These are phyloP conservation scores for Dendrolimus punctatus DNA, from an alignment of 1,140 invertebrate genomes.

Conservation along the genomic window DNA sequence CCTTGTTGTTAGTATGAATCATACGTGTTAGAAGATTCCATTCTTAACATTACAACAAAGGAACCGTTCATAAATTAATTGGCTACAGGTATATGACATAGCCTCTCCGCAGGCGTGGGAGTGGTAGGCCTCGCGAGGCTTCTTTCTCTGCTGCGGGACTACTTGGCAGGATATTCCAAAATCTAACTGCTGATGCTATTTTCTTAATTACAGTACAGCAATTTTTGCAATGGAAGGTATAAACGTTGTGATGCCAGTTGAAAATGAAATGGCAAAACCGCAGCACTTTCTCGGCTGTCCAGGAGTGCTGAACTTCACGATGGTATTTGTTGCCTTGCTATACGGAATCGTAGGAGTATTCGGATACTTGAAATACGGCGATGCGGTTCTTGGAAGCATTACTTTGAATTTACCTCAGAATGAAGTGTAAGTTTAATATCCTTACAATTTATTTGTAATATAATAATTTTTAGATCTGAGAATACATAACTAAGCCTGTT, in stretches of 20 bases:
- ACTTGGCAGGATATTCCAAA: too few species aligned
- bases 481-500: too few species aligned
- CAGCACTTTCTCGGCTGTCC: constrained; percentile 84
- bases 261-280: constrained; percentile 88
- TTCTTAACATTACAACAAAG: too few species aligned
- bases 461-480: too few species aligned
- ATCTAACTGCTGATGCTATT: too few species aligned
- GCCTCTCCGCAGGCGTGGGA: too few species aligned
- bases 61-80: too few species aligned
- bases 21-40: too few species aligned
- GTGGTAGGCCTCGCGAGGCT: too few species aligned
- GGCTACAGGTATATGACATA: too few species aligned
- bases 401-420: constrained; percentile 78
- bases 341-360: constrained; percentile 86
- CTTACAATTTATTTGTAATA: neutral
- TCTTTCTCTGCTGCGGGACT: too few species aligned
- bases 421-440: constrained; percentile 71
- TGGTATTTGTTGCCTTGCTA: constrained; percentile 80
- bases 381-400: constrained; percentile 75
- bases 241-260: constrained; percentile 87
- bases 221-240: constrained; percentile 87
- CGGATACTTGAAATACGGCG: constrained; percentile 85
- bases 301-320: constrained; percentile 86
- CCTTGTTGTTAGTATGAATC: neutral
- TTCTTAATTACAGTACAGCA: constrained; percentile 74